phyloP scores from a whole-genome alignment of 2,113 vertebrate species.

The Cyprinus carpio region DNA sequence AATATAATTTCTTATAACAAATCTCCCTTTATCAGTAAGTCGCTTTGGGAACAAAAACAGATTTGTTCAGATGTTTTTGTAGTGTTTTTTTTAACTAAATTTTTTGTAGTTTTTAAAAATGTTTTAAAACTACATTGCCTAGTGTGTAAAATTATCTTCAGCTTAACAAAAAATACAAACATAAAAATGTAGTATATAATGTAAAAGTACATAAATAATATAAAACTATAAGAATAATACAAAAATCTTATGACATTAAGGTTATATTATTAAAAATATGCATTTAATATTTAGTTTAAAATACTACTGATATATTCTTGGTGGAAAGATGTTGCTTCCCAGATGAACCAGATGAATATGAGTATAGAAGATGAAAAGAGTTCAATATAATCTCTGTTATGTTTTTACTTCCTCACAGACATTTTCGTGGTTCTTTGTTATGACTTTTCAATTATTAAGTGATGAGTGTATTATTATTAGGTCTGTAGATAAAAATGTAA shows the following conservation, averaged over 20 bases:
- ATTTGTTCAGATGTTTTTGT: background rate
- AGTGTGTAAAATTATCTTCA: background rate
- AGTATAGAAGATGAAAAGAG: background rate
- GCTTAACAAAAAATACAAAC: no score
- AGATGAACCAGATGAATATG: background rate
- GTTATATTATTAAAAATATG: background rate
- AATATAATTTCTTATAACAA: background rate
- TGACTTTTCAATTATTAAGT: conserved; percentile 17
- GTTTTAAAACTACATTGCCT: background rate
- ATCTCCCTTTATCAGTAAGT: background rate
- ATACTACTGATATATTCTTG: background rate
- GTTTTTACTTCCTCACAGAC: background rate
- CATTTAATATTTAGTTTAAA: background rate
- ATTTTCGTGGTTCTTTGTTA: conserved; percentile 3
- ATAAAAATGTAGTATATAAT: background rate
- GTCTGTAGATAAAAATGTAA: background rate
- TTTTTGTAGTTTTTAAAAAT: no score
- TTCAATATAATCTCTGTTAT: background rate
- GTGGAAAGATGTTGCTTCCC: no score
- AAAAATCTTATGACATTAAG: no score
- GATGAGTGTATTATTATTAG: background rate
- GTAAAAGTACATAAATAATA: no score
- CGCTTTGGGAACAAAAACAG: background rate
- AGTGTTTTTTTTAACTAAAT: no score
- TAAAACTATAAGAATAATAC: no score